A percentile compares a stretch with the other conserved stretches of the same genome.
Evolutionary conservation across 2,113 vertebrate species (phyloP).

Genomic region (Sceloporus tristichus): DNA sequence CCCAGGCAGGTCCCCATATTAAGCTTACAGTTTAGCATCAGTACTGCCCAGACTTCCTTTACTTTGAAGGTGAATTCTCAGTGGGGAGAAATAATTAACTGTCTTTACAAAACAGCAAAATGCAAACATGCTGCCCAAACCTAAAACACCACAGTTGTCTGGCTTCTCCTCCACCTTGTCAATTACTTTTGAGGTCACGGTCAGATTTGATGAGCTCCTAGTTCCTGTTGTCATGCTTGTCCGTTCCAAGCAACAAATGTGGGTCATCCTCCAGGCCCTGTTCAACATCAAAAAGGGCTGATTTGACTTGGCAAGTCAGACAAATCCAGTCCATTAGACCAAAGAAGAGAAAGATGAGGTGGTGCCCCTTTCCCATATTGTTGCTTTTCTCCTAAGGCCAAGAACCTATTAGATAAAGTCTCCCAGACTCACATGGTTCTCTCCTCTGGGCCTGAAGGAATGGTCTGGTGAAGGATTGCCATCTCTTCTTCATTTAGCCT

Average conservation of each 20-base stretch:
- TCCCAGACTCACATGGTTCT: conserved; percentile 88
- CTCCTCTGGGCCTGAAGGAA: conserved; percentile 90
- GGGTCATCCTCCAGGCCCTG: conserved; percentile 92
- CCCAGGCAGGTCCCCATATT: not conserved
- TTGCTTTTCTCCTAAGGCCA: too few relatives aligned
- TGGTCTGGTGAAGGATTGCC: conserved; percentile 91
- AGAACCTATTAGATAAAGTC: too few relatives aligned
- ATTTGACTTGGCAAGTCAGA: conserved; percentile 90
- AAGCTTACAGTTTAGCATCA: conserved; percentile 16
- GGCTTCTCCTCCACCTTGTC: too few relatives aligned
- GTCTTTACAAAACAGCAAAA: too few relatives aligned
- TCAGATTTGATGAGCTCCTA: conserved; percentile 98
- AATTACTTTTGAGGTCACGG: conserved; percentile 76
- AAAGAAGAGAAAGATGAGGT: conserved; percentile 35
- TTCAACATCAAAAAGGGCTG: conserved; percentile 94
- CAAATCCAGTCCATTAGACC: conserved; percentile 82
- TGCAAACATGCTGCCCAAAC: too few relatives aligned
- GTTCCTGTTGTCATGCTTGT: conserved; percentile 96
- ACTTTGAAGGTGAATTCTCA: conserved; percentile 27
- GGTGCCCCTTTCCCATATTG: conserved; percentile 12
- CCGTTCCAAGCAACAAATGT: conserved; percentile 77
- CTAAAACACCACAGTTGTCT: too few relatives aligned
- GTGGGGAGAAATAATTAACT: too few relatives aligned
- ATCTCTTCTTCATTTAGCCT: conserved; percentile 92
- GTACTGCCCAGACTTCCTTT: not conserved